These are phyloP conservation scores for Eulemur macaco DNA, from an alignment of 2,113 vertebrate species.

Conservation along the genomic window DNA sequence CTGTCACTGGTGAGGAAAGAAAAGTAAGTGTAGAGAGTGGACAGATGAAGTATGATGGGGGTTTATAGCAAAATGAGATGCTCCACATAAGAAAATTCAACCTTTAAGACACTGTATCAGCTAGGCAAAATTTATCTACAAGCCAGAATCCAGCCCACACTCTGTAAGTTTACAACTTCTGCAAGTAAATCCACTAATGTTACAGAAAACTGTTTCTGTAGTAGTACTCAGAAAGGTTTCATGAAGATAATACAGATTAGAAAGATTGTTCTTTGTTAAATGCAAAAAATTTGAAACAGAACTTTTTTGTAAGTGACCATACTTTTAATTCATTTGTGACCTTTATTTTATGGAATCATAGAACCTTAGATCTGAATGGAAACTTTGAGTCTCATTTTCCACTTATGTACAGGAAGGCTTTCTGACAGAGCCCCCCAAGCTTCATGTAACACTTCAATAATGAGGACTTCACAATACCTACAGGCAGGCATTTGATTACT, in stretches of 20 bases:
- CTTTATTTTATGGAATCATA: not conserved
- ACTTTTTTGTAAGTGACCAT: not conserved
- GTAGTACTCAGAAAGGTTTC: not conserved
- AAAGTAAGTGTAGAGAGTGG: not conserved
- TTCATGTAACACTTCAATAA: not conserved
- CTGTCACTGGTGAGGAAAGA: not conserved
- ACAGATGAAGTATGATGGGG: not conserved
- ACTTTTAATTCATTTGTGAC: not conserved
- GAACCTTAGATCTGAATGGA: not conserved
- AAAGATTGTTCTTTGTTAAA: not conserved
- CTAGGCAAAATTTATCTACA: not conserved
- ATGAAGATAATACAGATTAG: not conserved
- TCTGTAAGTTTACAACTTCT: not conserved
- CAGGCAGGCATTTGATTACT: not conserved
- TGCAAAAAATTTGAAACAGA: not conserved
- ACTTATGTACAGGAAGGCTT: not conserved
- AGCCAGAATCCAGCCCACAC: not conserved
- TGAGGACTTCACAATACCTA: not conserved
- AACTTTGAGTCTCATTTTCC: not conserved
- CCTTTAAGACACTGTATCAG: not conserved
- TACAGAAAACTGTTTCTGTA: not conserved
- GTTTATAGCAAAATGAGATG: not conserved
- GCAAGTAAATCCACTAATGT: not conserved
- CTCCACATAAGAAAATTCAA: not conserved
- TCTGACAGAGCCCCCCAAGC: not conserved